These are phyloP conservation scores for Drosophila putrida DNA, from an alignment of 2,888 invertebrate genomes.

Conservation along the genomic window DNA sequence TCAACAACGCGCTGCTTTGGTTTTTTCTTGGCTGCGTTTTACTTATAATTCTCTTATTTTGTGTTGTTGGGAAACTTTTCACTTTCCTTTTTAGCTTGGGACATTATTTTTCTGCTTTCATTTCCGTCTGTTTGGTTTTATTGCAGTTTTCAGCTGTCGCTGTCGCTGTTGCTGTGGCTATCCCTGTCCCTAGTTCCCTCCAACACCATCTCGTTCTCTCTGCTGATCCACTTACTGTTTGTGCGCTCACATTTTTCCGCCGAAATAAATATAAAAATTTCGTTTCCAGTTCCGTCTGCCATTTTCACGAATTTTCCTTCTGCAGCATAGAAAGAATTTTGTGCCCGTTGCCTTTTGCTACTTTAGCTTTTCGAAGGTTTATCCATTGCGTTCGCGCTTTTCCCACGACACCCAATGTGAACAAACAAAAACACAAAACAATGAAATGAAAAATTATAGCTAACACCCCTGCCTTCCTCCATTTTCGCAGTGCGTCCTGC, in stretches of 20 bases:
- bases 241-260: slow-evolving; percentile 35
- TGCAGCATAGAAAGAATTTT: slow-evolving; percentile 57
- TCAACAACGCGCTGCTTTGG: slow-evolving; percentile 47
- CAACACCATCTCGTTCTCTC: background rate
- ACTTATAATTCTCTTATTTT: slow-evolving; percentile 34
- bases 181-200: background rate
- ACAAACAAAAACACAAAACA: slow-evolving; percentile 60
- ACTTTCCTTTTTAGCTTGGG: slow-evolving; percentile 64
- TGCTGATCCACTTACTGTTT: slow-evolving; percentile 38
- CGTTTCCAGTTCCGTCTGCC: slow-evolving; percentile 73
- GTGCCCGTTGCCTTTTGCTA: slow-evolving; percentile 52
- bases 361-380: slow-evolving; percentile 56
- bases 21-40: slow-evolving; percentile 35
- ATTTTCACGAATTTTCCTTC: slow-evolving; percentile 66
- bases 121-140: slow-evolving; percentile 74
- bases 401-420: slow-evolving; percentile 43
- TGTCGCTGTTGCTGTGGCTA: slow-evolving; percentile 38
- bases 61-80: slow-evolving; percentile 55
- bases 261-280: slow-evolving; percentile 76
- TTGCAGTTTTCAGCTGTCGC: slow-evolving; percentile 65
- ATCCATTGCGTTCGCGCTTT: slow-evolving; percentile 63
- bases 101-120: slow-evolving; percentile 76
- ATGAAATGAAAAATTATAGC: slow-evolving; percentile 80
- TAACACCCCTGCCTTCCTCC: slow-evolving; percentile 22
- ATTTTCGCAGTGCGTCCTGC: slow-evolving; percentile 7